Conservation (phyloP, 2,888 invertebrate genomes). For the Ariolimax columbianus region DNA sequence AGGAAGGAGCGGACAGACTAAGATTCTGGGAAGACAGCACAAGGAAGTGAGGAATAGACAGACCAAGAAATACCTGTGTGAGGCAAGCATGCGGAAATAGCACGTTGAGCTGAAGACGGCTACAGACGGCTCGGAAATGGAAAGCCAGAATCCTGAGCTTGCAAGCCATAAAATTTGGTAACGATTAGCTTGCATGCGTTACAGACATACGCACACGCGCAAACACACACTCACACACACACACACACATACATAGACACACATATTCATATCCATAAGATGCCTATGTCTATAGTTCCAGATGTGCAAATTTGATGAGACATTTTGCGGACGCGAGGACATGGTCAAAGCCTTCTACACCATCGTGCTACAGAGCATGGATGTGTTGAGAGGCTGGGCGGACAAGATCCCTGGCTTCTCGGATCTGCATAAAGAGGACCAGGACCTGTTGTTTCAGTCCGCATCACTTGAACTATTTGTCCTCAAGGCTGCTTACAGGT, state of each 20-base stretch:
- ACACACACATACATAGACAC: background rate
- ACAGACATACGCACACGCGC: background rate
- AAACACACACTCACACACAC: background rate
- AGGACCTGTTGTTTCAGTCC: constrained; percentile 93
- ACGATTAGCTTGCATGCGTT: too few relatives aligned
- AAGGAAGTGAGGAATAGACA: too few relatives aligned
- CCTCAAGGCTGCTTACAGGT: constrained; percentile 91
- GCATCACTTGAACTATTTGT: constrained; percentile 96
- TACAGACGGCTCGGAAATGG: too few relatives aligned
- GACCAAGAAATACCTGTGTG: too few relatives aligned
- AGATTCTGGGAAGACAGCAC: too few relatives aligned
- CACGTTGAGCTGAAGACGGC: too few relatives aligned
- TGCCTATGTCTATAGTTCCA: constrained; percentile 69
- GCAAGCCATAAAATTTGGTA: too few relatives aligned
- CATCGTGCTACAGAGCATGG: constrained; percentile 92
- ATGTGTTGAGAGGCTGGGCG: constrained; percentile 93
- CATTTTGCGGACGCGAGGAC: constrained; percentile 79
- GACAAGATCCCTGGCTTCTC: constrained; percentile 95
- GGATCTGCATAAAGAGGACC: constrained; percentile 90
- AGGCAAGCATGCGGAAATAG: too few relatives aligned
- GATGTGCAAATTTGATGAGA: constrained; percentile 72
- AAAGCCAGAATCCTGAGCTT: too few relatives aligned
- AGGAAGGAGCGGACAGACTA: too few relatives aligned
- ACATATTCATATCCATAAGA: background rate
- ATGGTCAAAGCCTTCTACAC: constrained; percentile 92